Conservation (phyloP, 2,797 vertebrate genomes). For the Notolepis coatsorum region DNA sequence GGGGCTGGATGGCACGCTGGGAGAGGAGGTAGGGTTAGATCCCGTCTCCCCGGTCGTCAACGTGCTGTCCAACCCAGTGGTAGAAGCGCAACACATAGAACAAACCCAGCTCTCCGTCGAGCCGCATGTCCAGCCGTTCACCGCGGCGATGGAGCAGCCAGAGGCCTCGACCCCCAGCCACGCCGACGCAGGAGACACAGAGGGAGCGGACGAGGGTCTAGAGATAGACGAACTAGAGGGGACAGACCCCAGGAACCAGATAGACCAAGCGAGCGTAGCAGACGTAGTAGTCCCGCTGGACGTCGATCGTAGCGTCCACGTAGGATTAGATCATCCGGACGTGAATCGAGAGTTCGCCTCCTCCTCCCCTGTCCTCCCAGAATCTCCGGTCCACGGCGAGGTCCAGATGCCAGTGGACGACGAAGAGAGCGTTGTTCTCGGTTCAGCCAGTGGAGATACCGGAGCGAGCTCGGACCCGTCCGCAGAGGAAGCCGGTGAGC, state of each 20-base stretch:
- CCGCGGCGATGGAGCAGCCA: background rate
- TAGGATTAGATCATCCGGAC: background rate
- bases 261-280: constrained; percentile 12
- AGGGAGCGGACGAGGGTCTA: background rate
- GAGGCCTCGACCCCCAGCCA: background rate
- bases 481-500: constrained; percentile 1
- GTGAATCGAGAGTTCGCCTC: constrained; percentile 9
- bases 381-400: constrained; percentile 1
- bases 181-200: constrained; percentile 20
- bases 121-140: background rate
- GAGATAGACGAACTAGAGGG: background rate
- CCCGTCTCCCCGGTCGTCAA: too few species aligned
- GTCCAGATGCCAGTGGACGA: constrained; percentile 4
- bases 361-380: constrained; percentile 18
- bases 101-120: constrained; percentile 5
- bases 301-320: background rate
- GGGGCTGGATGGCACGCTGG: background rate
- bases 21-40: constrained; percentile 1
- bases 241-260: background rate
- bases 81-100: background rate
- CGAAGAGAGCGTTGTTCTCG: constrained; percentile 22
- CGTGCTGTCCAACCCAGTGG: too few species aligned
- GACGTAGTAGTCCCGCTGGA: background rate
- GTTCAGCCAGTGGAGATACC: constrained; percentile 13
- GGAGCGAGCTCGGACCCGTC: constrained; percentile 17